Base-by-base conservation (phyloP, 2,888 invertebrate species). In the Lissocephala sabroskyi region DNA sequence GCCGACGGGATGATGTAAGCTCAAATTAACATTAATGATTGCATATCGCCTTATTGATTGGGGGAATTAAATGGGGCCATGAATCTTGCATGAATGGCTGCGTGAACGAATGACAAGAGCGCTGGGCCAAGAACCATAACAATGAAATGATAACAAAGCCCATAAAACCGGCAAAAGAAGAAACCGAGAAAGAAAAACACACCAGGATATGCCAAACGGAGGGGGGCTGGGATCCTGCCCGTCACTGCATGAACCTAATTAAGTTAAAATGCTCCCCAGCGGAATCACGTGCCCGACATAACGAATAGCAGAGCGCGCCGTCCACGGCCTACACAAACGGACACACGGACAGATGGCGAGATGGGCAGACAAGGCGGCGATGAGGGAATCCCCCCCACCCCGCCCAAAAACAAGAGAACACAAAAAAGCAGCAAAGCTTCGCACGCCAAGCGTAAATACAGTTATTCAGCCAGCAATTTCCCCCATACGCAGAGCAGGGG, bases 181-280 rank as follows among this genome's bases (percentile, higher is more conserved):
- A 23, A 23, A 23, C 7, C 23, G 23, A 5, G 4, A 3, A 23
- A 23, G 7, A 23, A 23, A 23, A 23, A 23, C 3, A 7, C 23
- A 23, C 23, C n/a, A n/a, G n/a, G n/a, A n/a, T n/a, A n/a, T n/a
- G n/a, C n/a, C n/a, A n/a, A n/a, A n/a, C n/a, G n/a, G n/a, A n/a
- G n/a, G n/a, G n/a, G 7, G 23, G 23, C 23, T 23, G 7, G 7
- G 7, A 23, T 23, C 23, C 7, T 23, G 23, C 23, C 23, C 23
- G 18, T 33, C 19, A 23, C 16, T 41, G 53, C 56, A n/a, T 52
- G 54, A 49, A 76, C 56, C 66, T 74, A 78, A 77, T 78, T 78
- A 65, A 77, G 64, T 76, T 76, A 76, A 78, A 77, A 78, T 59
- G 67, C 62, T 63, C 68, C 64, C 70, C 48, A 57, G 68, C 60